Percentiles rank a stretch among this genome's conserved stretches.
Conservation (phyloP, 2,888 invertebrate species). For the Thumatha senex region DNA sequence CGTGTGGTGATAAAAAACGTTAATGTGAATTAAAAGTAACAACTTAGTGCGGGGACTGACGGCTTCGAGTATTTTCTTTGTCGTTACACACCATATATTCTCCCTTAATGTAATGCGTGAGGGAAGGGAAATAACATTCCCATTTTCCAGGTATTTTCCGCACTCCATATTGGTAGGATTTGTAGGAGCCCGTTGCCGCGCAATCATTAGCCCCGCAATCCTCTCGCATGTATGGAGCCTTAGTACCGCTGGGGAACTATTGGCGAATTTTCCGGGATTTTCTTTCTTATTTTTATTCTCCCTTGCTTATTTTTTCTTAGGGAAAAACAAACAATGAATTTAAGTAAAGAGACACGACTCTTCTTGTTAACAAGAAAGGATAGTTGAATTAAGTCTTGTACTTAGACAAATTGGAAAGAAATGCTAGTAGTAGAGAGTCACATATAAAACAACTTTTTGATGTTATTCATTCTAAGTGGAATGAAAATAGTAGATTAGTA, state of each 20-base stretch:
- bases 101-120: slow-evolving; percentile 40
- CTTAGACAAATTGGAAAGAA: background rate
- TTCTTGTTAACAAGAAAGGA: background rate
- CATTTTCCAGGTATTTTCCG: slow-evolving; percentile 79
- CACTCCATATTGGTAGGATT: slow-evolving; percentile 79
- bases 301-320: slow-evolving; percentile 42
- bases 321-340: slow-evolving; percentile 34
- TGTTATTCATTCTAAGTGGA: too few species aligned
- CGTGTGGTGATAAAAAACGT: slow-evolving; percentile 72
- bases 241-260: slow-evolving; percentile 66
- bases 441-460: too few species aligned
- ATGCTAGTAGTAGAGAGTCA: too few species aligned
- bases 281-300: slow-evolving; percentile 46
- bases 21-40: slow-evolving; percentile 77
- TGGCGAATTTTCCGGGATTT: slow-evolving; percentile 68
- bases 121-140: slow-evolving; percentile 59
- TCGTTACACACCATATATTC: slow-evolving; percentile 49
- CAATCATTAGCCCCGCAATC: slow-evolving; percentile 76
- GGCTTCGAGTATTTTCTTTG: slow-evolving; percentile 44
- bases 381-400: background rate
- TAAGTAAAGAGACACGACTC: slow-evolving; percentile 11
- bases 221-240: slow-evolving; percentile 60
- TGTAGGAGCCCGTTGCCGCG: slow-evolving; percentile 57
- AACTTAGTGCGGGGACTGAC: slow-evolving; percentile 63
- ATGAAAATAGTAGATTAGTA: too few species aligned